Percentiles rank a stretch among this genome's conserved stretches.
Conservation (phyloP, 2,888 invertebrate genomes). For the Pyrgus malvae region DNA sequence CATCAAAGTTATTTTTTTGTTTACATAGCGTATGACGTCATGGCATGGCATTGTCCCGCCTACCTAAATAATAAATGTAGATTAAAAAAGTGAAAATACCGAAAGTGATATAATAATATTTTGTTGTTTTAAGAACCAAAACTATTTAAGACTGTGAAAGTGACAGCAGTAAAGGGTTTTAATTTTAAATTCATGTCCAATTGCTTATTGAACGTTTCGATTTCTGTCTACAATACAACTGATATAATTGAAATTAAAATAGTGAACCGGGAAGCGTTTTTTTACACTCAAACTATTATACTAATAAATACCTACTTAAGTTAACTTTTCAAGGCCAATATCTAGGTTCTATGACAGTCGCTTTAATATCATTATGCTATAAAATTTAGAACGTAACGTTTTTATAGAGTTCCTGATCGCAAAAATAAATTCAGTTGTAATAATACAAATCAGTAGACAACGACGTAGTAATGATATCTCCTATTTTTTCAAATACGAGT, state of each 20-base stretch:
- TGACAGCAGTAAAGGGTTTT: no score
- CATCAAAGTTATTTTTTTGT: no score
- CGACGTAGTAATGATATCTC: no score
- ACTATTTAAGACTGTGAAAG: no score
- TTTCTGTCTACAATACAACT: not conserved
- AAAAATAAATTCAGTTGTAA: not conserved
- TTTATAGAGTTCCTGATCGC: conserved; percentile 9
- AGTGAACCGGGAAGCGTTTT: conserved; percentile 36
- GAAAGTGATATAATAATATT: no score
- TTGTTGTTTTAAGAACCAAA: no score
- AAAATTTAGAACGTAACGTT: conserved; percentile 8
- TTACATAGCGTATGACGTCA: no score
- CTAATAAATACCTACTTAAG: not conserved
- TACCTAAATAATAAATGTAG: no score
- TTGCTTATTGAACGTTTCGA: not conserved
- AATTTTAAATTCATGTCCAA: no score
- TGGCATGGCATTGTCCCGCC: no score
- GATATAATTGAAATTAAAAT: conserved; percentile 26
- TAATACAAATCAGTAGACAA: not conserved
- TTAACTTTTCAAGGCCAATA: conserved; percentile 8
- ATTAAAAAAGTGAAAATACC: no score
- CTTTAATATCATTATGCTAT: conserved; percentile 3
- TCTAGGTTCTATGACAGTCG: conserved; percentile 5
- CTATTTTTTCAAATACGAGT: no score
- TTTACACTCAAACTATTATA: conserved; percentile 14